phyloP scores from a whole-genome alignment of 1,140 invertebrate genomes.

The Tyrophagus putrescentiae region DNA sequence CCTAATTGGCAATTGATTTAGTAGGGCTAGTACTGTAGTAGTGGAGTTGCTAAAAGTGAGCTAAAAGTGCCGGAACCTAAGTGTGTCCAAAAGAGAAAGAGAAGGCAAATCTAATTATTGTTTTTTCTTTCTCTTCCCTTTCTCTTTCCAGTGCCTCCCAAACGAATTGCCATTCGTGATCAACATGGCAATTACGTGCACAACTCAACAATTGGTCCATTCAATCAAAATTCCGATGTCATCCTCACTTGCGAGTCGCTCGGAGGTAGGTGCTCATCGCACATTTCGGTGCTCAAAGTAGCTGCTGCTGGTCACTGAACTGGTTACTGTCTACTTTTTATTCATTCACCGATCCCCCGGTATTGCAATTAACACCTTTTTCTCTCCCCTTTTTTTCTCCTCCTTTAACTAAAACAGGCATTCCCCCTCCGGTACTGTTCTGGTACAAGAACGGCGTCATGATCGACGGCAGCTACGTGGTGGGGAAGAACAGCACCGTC shows the following conservation, averaged over 20 bases:
- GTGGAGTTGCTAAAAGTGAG: background rate
- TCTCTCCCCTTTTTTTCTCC: background rate
- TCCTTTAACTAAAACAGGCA: constrained; percentile 45
- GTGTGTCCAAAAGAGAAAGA: no score
- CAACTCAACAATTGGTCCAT: constrained; percentile 26
- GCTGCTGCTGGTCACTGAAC: constrained; percentile 10
- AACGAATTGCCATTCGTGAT: constrained; percentile 22
- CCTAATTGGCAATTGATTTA: background rate
- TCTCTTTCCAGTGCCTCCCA: constrained; percentile 26
- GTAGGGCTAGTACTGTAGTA: background rate
- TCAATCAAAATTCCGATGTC: constrained; percentile 24
- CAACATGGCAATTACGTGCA: constrained; percentile 20
- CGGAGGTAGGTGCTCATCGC: constrained; percentile 22
- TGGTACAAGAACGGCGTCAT: constrained; percentile 48
- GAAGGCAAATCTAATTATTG: constrained; percentile 14
- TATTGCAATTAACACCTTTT: constrained; percentile 11
- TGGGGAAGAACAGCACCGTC: background rate
- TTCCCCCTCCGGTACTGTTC: constrained; percentile 77
- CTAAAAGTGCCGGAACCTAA: no score
- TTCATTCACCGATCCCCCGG: constrained; percentile 8
- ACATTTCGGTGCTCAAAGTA: background rate
- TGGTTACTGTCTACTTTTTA: constrained; percentile 10
- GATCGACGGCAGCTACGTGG: constrained; percentile 27
- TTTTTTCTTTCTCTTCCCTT: background rate
- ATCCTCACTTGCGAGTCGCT: constrained; percentile 25